Evolutionary conservation across 2,797 vertebrate genomes (phyloP), one percentile per base, ranked within the genome.

Genomic region (Chromis chromis): DNA sequence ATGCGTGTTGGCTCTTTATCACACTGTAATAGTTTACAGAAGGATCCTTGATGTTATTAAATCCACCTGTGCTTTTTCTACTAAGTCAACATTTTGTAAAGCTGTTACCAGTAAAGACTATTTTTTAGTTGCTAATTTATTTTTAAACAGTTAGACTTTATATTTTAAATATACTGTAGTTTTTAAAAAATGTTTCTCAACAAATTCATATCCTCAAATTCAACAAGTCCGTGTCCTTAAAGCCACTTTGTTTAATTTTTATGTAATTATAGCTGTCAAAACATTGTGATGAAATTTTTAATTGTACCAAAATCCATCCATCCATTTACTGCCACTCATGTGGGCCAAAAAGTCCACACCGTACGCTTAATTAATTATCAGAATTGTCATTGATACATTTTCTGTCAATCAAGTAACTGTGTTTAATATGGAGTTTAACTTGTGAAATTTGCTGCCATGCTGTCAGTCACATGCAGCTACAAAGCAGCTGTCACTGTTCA

Each of bases 401-500:
- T 66, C 52, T 74, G 54, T 68, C 60, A 70, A 52, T 79, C 46
- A 70, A 48, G 21, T 50, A 36, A 65, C 59, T 31, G 16, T 31
- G 54, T 28, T 57, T 54, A 56, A 56, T 61, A 13, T 61, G 31
- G 16, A 74, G 54, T 65, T 57, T 57, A 19, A 71, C 69, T 19
- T 55, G 36, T 50, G 42, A 64, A 68, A 64, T 76, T 4, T 68
- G 42, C 79, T 66, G 55, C 44, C 56, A 46, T n/a, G 25, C 71
- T 80, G 72, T 81, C 78, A 76, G n/a, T 69, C 70, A 76, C 65
- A 33, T n/a, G 5, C 28, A 22, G 50, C 72, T 40, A 76, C 61
- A 64, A 82, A 75, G 46, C 61, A 76, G 33, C 52, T 69, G 63
- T 76, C 31, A 70, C 62, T 66, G 54, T 70, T 53, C 24, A 11